phyloP scores from a whole-genome alignment of 2,113 vertebrate genomes.

The Oceanodroma tethys region DNA sequence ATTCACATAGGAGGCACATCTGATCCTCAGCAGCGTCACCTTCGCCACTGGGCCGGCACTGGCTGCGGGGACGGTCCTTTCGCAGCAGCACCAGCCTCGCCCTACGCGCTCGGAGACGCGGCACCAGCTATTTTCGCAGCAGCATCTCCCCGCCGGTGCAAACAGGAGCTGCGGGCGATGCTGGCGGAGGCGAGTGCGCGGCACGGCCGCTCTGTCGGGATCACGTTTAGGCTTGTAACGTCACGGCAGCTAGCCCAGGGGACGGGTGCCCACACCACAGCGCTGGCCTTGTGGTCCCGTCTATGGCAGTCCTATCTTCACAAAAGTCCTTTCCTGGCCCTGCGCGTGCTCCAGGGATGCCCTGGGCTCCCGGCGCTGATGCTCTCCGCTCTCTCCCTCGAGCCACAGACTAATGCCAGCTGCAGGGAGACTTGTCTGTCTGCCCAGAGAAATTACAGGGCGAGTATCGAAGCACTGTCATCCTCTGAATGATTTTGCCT shows the following conservation, averaged over 20 bases:
- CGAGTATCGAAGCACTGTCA: not conserved
- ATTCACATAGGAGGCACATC: not conserved
- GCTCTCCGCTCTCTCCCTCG: fast-evolving
- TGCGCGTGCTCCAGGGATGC: fast-evolving
- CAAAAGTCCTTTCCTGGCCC: not conserved
- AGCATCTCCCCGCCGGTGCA: fast-evolving
- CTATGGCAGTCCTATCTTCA: fast-evolving
- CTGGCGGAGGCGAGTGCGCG: fast-evolving
- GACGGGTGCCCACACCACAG: not conserved
- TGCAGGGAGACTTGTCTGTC: not conserved
- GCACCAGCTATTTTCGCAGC: not conserved
- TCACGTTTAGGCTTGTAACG: fast-evolving
- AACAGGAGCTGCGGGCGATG: not conserved
- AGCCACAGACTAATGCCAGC: not conserved
- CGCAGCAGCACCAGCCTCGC: not conserved
- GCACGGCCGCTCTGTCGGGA: not conserved
- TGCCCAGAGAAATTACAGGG: not conserved
- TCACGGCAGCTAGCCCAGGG: not conserved
- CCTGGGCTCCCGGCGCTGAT: not conserved
- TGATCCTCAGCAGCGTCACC: not conserved
- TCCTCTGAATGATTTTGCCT: not conserved
- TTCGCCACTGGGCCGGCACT: fast-evolving
- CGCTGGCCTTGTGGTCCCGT: fast-evolving
- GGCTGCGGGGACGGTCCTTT: fast-evolving
- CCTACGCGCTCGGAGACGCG: fast-evolving